A percentile compares a stretch with the other conserved stretches of the same genome.
Conservation (phyloP, 1,140 invertebrate genomes). For the Drosophila tropicalis region DNA sequence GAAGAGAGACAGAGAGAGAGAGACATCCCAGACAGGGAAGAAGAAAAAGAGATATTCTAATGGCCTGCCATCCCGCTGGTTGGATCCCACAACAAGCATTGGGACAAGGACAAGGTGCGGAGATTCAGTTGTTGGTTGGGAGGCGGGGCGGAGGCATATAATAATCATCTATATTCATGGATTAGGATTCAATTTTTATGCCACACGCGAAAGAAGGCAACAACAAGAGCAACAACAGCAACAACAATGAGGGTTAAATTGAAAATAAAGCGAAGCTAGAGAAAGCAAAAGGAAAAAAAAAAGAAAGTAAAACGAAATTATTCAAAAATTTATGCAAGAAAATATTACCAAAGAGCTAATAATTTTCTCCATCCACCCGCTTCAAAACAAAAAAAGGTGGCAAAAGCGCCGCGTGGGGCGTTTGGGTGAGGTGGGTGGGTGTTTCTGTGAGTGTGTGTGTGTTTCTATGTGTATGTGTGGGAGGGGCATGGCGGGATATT, state of each 20-base stretch:
- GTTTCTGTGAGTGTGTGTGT: conserved; percentile 2
- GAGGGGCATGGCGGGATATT: conserved; percentile 24
- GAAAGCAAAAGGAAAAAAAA: conserved; percentile 18
- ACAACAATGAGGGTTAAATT: conserved; percentile 78
- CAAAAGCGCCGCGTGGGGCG: conserved; percentile 66
- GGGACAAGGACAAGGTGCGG: not conserved
- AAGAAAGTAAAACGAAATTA: conserved; percentile 56
- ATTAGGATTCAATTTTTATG: conserved; percentile 83
- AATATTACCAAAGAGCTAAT: conserved; percentile 83
- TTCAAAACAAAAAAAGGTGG: conserved; percentile 54
- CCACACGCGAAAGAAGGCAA: conserved; percentile 54
- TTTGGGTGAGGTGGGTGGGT: not conserved
- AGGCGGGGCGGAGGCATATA: conserved; percentile 57
- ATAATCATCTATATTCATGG: conserved; percentile 83
- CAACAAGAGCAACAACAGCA: conserved; percentile 14
- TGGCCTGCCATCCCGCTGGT: conserved; percentile 69
- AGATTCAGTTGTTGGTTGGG: not conserved
- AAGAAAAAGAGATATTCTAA: conserved; percentile 62
- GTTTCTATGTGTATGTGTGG: not conserved
- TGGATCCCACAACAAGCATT: conserved; percentile 11
- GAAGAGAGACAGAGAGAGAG: not conserved
- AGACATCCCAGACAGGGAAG: conserved; percentile 11
- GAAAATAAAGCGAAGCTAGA: conserved; percentile 73
- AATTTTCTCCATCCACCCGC: conserved; percentile 67
- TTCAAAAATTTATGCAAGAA: conserved; percentile 83